Evolutionary conservation across 2,113 vertebrate species (phyloP).

Genomic region (Hepsetus odoe): DNA sequence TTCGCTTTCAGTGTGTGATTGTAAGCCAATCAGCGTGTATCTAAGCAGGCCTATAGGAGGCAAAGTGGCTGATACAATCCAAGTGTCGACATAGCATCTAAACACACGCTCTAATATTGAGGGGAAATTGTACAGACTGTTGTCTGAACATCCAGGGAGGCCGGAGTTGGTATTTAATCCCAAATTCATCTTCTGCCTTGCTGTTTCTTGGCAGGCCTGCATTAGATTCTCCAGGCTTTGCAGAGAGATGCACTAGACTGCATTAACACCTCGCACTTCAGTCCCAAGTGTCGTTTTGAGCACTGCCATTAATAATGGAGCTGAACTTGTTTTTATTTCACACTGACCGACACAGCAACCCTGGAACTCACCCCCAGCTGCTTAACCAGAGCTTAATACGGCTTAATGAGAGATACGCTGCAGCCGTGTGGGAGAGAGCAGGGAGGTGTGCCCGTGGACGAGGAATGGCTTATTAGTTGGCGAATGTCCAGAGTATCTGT

Average conservation of each 20-base stretch:
- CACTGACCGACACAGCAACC: conserved; percentile 18
- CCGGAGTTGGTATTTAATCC: not conserved
- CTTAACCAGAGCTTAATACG: conserved; percentile 48
- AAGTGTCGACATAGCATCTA: too few relatives aligned
- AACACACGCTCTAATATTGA: not conserved
- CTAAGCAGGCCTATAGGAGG: too few relatives aligned
- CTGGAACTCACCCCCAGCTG: conserved; percentile 13
- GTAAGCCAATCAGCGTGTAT: too few relatives aligned
- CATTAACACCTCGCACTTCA: conserved; percentile 21
- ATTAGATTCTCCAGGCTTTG: not conserved
- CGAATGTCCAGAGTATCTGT: not conserved
- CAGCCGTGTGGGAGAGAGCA: not conserved
- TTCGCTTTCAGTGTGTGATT: too few relatives aligned
- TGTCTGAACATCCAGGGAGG: not conserved
- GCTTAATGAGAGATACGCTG: conserved; percentile 32
- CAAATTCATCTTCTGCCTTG: not conserved
- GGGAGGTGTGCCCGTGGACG: not conserved
- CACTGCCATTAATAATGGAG: conserved; percentile 44
- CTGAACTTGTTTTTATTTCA: conserved; percentile 40
- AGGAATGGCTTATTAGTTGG: not conserved
- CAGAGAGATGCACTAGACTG: not conserved
- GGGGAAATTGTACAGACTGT: not conserved
- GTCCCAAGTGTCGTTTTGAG: conserved; percentile 28
- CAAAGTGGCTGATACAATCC: too few relatives aligned
- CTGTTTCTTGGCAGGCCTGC: not conserved